These are phyloP conservation scores for Pseudobourletiella spinata DNA, from an alignment of 1,140 invertebrate species.

Conservation along the genomic window DNA sequence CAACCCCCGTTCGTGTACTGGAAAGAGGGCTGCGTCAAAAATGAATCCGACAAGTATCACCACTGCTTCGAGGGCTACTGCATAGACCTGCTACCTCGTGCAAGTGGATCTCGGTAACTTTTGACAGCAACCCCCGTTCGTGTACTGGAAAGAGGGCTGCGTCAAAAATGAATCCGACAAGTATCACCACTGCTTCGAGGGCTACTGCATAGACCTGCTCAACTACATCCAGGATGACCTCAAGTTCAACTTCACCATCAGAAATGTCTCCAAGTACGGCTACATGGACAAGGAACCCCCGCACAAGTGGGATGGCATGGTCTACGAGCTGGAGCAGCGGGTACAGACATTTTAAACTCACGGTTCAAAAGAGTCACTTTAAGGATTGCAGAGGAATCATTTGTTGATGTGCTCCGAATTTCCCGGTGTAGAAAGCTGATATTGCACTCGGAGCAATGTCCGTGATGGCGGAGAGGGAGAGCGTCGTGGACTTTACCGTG, in stretches of 20 bases:
- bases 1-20: constrained; percentile 75
- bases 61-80: constrained; percentile 75
- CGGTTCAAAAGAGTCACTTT: too few species aligned
- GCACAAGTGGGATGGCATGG: constrained; percentile 82
- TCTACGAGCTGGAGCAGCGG: constrained; percentile 81
- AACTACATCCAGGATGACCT: constrained; percentile 70
- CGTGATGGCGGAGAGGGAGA: constrained; percentile 85
- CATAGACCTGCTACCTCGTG: constrained; percentile 86
- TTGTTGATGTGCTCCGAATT: too few species aligned
- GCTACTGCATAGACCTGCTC: constrained; percentile 89
- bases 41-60: constrained; percentile 45
- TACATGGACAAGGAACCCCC: constrained; percentile 65
- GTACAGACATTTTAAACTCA: constrained; percentile 40
- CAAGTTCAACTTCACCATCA: constrained; percentile 82
- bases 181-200: constrained; percentile 55
- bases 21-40: constrained; percentile 46
- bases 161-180: constrained; percentile 48
- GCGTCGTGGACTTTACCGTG: constrained; percentile 88
- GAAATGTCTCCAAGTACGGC: constrained; percentile 71
- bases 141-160: constrained; percentile 48
- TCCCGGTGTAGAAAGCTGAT: constrained; percentile 59
- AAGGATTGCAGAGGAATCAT: too few species aligned
- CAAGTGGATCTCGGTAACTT: too few species aligned
- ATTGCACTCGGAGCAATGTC: constrained; percentile 77
- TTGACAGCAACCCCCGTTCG: constrained; percentile 75